Evolutionary conservation across 2,797 vertebrate genomes (phyloP).

Genomic region (Anguilla obscura): DNA sequence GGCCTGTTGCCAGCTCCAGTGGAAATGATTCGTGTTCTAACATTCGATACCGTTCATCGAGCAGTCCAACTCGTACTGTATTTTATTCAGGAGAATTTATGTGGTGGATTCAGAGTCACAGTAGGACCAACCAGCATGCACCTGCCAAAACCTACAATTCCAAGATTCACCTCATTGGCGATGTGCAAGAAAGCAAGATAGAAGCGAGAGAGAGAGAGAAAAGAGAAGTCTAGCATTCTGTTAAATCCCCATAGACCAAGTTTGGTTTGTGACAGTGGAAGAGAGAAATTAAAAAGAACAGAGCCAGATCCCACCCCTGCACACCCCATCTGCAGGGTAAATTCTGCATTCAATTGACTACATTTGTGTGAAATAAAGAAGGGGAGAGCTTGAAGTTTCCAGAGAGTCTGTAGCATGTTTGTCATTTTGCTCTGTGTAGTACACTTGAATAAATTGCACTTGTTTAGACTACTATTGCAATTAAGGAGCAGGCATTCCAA

Average conservation of each 20-base stretch:
- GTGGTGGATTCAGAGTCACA: not conserved
- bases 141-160: constrained; percentile 10
- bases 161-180: not conserved
- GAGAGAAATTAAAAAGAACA: not conserved
- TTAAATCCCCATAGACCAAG: not conserved
- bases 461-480: not conserved
- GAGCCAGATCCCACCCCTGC: not conserved
- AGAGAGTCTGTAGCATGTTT: not conserved
- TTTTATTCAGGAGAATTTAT: not conserved
- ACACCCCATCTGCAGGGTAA: not conserved
- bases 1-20: not conserved
- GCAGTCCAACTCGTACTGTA: constrained; percentile 11
- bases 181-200: not conserved
- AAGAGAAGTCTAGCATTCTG: not conserved
- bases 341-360: not conserved
- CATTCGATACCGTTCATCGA: constrained; percentile 18
- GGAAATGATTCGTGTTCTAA: constrained; percentile 2
- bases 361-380: not conserved
- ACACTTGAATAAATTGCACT: not conserved
- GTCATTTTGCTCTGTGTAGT: not conserved
- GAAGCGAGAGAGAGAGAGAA: not conserved
- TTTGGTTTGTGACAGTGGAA: not conserved
- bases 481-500: not conserved
- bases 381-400: not conserved
- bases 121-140: not conserved